These are phyloP conservation scores for Heterodera carotae DNA, from an alignment of 1,140 invertebrate genomes.

Conservation along the genomic window DNA sequence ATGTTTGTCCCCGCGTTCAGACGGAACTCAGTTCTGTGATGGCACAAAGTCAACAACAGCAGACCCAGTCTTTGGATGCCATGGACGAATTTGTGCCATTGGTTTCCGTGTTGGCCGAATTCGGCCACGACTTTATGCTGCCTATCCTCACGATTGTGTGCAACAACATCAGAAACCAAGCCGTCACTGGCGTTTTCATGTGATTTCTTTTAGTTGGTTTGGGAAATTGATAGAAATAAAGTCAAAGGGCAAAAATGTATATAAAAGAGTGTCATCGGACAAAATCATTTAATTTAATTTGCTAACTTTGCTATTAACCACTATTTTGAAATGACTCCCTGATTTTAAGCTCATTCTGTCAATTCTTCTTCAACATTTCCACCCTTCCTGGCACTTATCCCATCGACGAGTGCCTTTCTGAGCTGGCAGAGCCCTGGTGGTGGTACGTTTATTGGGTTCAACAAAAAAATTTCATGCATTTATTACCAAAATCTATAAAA, in stretches of 20 bases:
- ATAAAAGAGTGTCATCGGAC: no score
- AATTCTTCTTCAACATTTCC: conserved; percentile 31
- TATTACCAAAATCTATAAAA: no score
- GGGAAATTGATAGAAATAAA: no score
- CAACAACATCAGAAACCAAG: neutral
- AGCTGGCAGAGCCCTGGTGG: conserved; percentile 33
- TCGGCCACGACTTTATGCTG: conserved; percentile 18
- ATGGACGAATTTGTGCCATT: conserved; percentile 29
- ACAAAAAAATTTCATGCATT: neutral
- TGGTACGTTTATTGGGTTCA: neutral
- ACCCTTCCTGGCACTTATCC: conserved; percentile 33
- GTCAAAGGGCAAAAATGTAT: no score
- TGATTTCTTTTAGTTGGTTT: conserved; percentile 26
- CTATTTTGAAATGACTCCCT: no score
- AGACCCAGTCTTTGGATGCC: conserved; percentile 12
- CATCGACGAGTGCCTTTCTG: conserved; percentile 35
- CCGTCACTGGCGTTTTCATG: conserved; percentile 19
- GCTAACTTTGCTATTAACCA: no score
- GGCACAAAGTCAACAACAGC: neutral
- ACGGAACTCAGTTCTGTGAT: conserved; percentile 8
- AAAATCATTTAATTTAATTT: no score
- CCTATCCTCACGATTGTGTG: conserved; percentile 29
- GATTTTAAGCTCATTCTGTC: conserved; percentile 29
- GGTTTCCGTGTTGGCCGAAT: conserved; percentile 27
- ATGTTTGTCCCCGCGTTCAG: conserved; percentile 16